A percentile compares a stretch with the other conserved stretches of the same genome.
phyloP scores from a whole-genome alignment of 2,113 vertebrate genomes.

The Coreoperca whiteheadi region DNA sequence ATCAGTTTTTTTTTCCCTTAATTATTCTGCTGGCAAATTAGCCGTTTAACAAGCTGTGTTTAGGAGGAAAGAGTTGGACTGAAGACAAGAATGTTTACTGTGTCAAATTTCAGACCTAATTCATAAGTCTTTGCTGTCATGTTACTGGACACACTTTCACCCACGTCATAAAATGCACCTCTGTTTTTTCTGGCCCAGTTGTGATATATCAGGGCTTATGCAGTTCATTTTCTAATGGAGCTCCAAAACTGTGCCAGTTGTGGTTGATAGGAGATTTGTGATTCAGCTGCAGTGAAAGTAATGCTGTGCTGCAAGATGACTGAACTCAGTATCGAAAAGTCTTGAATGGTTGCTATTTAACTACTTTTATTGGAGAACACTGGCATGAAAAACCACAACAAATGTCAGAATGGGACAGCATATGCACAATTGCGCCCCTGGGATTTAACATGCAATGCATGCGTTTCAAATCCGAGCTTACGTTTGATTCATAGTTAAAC shows the following conservation, averaged over 20 bases:
- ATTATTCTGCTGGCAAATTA: background rate
- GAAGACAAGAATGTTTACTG: background rate
- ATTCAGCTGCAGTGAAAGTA: background rate
- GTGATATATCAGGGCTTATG: background rate
- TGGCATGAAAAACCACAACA: background rate
- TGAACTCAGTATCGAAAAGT: background rate
- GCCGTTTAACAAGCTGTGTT: background rate
- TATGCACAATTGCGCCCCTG: background rate
- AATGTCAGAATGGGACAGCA: background rate
- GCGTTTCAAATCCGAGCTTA: background rate
- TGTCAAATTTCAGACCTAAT: background rate
- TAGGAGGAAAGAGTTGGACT: too few relatives aligned
- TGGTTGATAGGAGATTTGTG: background rate
- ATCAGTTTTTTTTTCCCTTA: background rate
- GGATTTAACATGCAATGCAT: constrained; percentile 1
- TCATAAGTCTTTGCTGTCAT: background rate
- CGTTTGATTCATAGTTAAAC: constrained; percentile 33
- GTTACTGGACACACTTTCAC: background rate
- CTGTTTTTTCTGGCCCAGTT: too few relatives aligned
- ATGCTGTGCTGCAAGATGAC: background rate
- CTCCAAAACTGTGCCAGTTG: background rate
- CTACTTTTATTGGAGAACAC: background rate
- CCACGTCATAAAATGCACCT: background rate
- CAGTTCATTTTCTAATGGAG: background rate
- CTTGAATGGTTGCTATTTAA: background rate